Percentiles rank a stretch among this genome's conserved stretches.
These are phyloP conservation scores for Macrostomum lignano DNA, from an alignment of 1,140 invertebrate genomes.

Conservation along the genomic window DNA sequence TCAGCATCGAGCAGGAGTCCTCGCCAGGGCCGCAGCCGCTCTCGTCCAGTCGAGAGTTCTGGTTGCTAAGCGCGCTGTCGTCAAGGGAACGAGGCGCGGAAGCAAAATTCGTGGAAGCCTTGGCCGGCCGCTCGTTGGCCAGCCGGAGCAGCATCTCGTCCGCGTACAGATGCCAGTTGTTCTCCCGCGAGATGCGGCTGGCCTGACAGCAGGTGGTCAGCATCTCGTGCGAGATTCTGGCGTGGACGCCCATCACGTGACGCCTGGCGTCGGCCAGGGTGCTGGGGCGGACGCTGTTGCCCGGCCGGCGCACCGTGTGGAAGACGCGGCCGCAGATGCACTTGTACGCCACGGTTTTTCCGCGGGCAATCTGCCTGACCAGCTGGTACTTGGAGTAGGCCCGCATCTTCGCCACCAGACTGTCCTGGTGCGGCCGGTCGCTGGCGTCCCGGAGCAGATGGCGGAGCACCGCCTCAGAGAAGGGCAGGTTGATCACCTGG, in stretches of 20 bases:
- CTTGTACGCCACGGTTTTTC: not conserved
- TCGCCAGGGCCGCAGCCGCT: no score
- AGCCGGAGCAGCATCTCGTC: constrained; percentile 2
- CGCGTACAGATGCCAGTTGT: constrained; percentile 3
- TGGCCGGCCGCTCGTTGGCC: not conserved
- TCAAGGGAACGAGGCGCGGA: no score
- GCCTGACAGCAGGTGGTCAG: constrained; percentile 6
- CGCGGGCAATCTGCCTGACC: not conserved
- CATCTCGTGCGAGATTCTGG: not conserved
- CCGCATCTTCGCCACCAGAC: not conserved
- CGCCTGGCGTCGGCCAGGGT: constrained; percentile 3
- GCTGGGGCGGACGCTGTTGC: not conserved
- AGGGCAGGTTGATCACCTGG: not conserved
- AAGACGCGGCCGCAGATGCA: constrained; percentile 1
- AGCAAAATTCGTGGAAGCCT: no score
- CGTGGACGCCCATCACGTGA: constrained; percentile 5
- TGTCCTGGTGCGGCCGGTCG: not conserved
- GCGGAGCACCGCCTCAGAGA: constrained; percentile 1
- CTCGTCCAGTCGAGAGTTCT: no score
- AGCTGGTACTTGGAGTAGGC: not conserved
- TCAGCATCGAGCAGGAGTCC: no score
- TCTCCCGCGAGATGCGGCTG: constrained; percentile 1
- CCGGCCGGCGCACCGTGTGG: not conserved
- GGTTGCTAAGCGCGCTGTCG: no score
- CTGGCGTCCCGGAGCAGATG: not conserved